Evolutionary conservation across 1,140 invertebrate species (phyloP), one percentile per base, ranked within the genome.

Genomic region (Drosophila subpulchrella): DNA sequence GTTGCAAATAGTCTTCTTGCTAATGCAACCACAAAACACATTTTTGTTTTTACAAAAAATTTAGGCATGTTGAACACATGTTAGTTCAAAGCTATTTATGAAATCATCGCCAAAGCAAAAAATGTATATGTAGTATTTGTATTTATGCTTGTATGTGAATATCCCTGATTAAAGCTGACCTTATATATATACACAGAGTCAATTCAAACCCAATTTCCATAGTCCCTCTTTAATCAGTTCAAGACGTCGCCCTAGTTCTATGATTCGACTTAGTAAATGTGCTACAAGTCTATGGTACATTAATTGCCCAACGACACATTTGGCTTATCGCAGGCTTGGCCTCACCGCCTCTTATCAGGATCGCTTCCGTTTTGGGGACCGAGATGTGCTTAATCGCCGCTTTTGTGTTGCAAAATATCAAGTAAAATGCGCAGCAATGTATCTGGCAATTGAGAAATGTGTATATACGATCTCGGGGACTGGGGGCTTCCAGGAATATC

Each of bases 311-410:
- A 79, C 83, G 55, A 86, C 78, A 63, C 70, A 54, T 42, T 53
- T n/a, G 41, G 39, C 73, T 81, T 85, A 85, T 85, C 82, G 34
- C 75, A 50, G 50, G 46, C 67, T 66, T 78, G 74, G 61, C 62
- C 78, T 44, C 72, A 51, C 13, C 32, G 63, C 15, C 34, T 50
- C 84, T 86, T 83, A 86, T 86, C 83, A 79, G 71, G 74, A 60
- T 78, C 41, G 62, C 67, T 86, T 86, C 83, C 83, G 83, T 88
- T 86, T 86, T 73, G 75, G 75, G 60, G 15, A 30, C 48, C 10
- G 48, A 78, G 78, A 67, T 75, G 86, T 88, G 83, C 78, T 85
- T 75, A 82, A 85, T 85, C 82, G 82, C 41, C 59, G 58, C 61
- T 63, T 68, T 71, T 39, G 44, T 32, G 71, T 12, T n/a, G 47